A percentile compares a stretch with the other conserved stretches of the same genome.
These are phyloP conservation scores for Puffinus mauretanicus DNA, from an alignment of 2,113 vertebrate species.

Conservation along the genomic window DNA sequence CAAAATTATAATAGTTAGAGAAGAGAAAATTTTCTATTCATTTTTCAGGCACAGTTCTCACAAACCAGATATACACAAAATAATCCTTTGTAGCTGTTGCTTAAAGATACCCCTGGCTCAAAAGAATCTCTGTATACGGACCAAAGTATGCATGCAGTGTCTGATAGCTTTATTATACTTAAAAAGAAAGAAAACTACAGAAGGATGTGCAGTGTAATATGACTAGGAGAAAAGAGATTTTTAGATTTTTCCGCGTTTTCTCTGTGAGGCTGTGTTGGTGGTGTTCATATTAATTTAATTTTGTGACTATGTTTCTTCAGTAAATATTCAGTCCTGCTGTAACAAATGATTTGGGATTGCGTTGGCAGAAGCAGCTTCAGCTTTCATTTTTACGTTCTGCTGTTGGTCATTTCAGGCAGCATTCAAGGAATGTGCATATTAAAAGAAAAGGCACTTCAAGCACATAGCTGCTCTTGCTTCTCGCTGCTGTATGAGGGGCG, in stretches of 20 bases:
- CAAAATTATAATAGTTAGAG: neutral
- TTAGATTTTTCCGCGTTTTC: neutral
- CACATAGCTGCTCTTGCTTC: neutral
- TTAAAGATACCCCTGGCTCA: neutral
- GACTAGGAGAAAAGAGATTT: neutral
- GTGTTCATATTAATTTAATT: conserved; percentile 17
- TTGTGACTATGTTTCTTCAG: neutral
- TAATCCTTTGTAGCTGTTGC: neutral
- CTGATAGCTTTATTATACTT: neutral
- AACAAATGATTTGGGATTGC: neutral
- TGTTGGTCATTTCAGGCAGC: conserved; percentile 34
- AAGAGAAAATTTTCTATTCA: neutral
- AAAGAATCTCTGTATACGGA: neutral
- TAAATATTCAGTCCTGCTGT: neutral
- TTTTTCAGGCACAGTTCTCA: neutral
- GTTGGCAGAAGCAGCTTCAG: neutral
- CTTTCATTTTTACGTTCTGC: conserved; percentile 26
- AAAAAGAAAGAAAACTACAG: neutral
- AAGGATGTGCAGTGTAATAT: neutral
- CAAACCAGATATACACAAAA: neutral
- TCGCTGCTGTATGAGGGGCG: neutral
- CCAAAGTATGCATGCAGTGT: neutral
- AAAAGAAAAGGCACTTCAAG: conserved; percentile 33
- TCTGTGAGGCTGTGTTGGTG: neutral
- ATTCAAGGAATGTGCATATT: neutral